Evolutionary conservation across 2,113 vertebrate species (phyloP).

Genomic region (Brachyhypopomus occidentalis): DNA sequence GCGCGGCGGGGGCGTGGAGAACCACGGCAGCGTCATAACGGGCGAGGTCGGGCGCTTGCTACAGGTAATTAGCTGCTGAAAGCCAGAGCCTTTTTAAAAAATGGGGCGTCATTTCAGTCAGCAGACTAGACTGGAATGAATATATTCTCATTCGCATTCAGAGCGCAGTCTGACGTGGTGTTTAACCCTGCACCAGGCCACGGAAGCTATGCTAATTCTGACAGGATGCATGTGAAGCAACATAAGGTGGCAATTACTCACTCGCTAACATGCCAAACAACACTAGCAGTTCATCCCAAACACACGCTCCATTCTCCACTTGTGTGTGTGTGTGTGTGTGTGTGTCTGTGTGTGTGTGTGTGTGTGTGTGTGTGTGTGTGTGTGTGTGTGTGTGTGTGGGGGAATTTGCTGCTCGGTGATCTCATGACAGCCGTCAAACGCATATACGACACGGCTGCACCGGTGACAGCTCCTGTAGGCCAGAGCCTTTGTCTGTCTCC

Average conservation of each 20-base stretch:
- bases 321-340: too few species aligned
- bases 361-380: too few species aligned
- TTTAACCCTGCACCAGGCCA: conserved; percentile 52
- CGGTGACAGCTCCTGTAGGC: conserved; percentile 62
- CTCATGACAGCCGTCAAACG: conserved; percentile 64
- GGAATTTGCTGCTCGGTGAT: conserved; percentile 66
- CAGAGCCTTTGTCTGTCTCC: not conserved
- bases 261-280: conserved; percentile 18
- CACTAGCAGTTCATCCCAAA: conserved; percentile 20
- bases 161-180: conserved; percentile 46
- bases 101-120: too few species aligned
- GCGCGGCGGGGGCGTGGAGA: not conserved
- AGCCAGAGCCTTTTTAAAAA: too few species aligned
- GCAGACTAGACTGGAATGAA: too few species aligned
- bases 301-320: conserved; percentile 24
- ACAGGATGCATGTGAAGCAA: conserved; percentile 30
- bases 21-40: too few species aligned
- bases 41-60: conserved; percentile 9
- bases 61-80: conserved; percentile 23
- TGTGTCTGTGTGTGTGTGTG: conserved; percentile 46
- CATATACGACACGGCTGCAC: conserved; percentile 63
- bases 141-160: conserved; percentile 49
- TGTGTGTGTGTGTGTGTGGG: conserved; percentile 51
- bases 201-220: conserved; percentile 46
- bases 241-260: conserved; percentile 35